phyloP scores from a whole-genome alignment of 2,888 invertebrate species.

The Erebia ligea region DNA sequence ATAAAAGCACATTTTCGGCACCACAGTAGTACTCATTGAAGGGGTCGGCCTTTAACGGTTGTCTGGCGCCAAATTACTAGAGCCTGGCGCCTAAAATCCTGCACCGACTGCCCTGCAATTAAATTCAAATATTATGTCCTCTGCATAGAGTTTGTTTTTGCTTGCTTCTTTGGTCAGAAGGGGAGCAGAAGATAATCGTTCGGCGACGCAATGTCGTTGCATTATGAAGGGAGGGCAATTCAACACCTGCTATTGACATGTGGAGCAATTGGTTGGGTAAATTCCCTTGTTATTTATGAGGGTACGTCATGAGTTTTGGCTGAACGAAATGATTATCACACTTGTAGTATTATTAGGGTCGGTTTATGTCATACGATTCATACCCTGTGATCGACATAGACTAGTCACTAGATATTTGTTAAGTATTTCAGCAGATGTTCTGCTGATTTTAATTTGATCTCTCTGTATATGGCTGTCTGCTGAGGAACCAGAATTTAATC shows the following conservation, averaged over 20 bases:
- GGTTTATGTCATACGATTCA: background rate
- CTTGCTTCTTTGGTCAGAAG: background rate
- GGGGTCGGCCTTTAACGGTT: conserved; percentile 56
- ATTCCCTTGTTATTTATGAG: conserved; percentile 28
- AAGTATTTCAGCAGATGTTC: no score
- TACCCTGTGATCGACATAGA: background rate
- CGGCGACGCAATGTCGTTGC: conserved; percentile 41
- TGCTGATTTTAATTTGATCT: no score
- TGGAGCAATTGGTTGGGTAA: conserved; percentile 32
- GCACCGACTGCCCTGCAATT: conserved; percentile 21
- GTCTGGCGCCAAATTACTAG: conserved; percentile 72
- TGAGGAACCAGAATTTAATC: no score
- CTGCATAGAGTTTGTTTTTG: conserved; percentile 37
- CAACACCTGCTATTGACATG: conserved; percentile 40
- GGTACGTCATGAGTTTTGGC: conserved; percentile 6
- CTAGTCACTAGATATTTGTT: no score
- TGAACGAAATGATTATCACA: background rate
- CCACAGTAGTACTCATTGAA: conserved; percentile 39
- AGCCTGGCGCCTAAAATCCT: conserved; percentile 52
- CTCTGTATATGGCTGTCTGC: no score
- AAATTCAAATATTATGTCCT: conserved; percentile 37
- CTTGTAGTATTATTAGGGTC: background rate
- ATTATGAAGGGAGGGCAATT: conserved; percentile 33
- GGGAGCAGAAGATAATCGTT: conserved; percentile 32
- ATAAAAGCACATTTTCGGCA: conserved; percentile 36